Conservation (phyloP, 2,888 invertebrate genomes). For the Tenodera sinensis region DNA sequence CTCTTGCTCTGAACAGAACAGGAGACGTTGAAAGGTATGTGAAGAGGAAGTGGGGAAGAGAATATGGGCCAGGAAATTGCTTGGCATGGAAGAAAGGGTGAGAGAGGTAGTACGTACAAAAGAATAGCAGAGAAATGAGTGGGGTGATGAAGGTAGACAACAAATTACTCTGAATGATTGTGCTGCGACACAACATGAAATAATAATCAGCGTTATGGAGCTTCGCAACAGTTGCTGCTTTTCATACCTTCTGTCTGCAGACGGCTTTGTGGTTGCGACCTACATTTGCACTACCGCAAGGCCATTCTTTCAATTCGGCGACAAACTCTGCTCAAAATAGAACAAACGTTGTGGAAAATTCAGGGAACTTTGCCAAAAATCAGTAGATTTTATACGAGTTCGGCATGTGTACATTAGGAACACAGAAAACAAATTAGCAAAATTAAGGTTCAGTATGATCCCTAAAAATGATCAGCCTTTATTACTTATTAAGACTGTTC, state of each 20-base stretch:
- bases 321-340: background rate
- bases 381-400: background rate
- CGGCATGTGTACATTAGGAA: no score
- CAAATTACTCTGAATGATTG: background rate
- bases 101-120: background rate
- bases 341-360: background rate
- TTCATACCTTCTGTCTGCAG: background rate
- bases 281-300: background rate
- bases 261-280: background rate
- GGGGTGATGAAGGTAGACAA: background rate
- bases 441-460: no score
- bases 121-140: background rate
- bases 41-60: background rate
- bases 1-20: background rate
- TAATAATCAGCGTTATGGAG: background rate
- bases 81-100: background rate
- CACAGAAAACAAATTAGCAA: no score
- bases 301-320: background rate
- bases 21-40: background rate
- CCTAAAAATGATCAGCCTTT: no score
- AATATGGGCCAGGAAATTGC: background rate
- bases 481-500: no score
- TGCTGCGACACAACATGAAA: background rate
- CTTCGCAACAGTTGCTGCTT: background rate
- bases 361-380: background rate